These are phyloP conservation scores for Apis laboriosa DNA, from an alignment of 1,140 invertebrate genomes.

Conservation along the genomic window DNA sequence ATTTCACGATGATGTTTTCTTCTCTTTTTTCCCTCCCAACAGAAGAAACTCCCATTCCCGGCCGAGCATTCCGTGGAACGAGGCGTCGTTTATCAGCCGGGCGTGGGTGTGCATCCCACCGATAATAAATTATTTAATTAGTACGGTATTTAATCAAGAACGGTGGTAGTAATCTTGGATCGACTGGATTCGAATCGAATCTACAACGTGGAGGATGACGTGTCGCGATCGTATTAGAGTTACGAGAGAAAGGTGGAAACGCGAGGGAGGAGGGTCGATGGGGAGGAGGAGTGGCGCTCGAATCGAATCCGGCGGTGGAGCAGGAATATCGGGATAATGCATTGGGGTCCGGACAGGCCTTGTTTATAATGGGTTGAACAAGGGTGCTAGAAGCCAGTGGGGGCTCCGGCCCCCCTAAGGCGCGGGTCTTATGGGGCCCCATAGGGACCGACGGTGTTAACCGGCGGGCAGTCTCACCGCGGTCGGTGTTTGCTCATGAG, in stretches of 20 bases:
- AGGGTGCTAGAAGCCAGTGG: conserved; percentile 80
- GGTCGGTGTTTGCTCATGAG: conserved; percentile 79
- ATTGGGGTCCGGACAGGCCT: conserved; percentile 75
- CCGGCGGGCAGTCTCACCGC: conserved; percentile 74
- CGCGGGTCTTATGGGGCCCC: conserved; percentile 74
- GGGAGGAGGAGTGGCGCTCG: conserved; percentile 33
- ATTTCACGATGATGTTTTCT: conserved; percentile 48
- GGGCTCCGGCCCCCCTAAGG: conserved; percentile 76
- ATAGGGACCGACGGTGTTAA: conserved; percentile 75
- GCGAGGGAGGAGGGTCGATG: conserved; percentile 73
- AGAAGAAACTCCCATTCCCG: conserved; percentile 53
- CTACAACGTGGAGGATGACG: background rate
- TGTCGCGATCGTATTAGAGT: background rate
- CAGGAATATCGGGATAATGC: conserved; percentile 72
- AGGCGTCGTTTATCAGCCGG: conserved; percentile 64
- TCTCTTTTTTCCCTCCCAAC: conserved; percentile 32
- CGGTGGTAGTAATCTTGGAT: conserved; percentile 2
- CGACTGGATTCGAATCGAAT: no score
- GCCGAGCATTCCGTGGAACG: conserved; percentile 52
- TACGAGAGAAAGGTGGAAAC: conserved; percentile 51
- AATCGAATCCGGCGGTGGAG: conserved; percentile 49
- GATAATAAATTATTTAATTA: conserved; percentile 77
- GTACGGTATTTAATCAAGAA: conserved; percentile 73
- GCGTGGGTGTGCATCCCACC: conserved; percentile 47
- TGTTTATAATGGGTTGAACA: conserved; percentile 81